Evolutionary conservation across 2,113 vertebrate species (phyloP).

Genomic region (Oreamnos americanus): DNA sequence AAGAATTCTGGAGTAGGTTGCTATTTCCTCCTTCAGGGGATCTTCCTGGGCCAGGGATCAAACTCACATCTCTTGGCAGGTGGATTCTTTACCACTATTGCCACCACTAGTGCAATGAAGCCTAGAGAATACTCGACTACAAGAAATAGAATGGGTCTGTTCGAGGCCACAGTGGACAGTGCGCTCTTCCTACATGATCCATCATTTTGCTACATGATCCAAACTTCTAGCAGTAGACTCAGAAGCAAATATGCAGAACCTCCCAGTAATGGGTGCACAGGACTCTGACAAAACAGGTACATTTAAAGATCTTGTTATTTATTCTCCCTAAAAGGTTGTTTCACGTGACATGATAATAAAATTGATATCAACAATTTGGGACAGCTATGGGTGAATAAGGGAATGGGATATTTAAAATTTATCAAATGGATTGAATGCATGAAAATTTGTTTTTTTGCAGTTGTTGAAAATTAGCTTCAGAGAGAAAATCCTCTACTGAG

Average conservation of each 20-base stretch:
- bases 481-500: neutral
- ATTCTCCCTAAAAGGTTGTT: neutral
- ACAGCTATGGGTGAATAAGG: neutral
- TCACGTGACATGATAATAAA: neutral
- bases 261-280: rapidly evolving
- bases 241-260: neutral
- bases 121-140: neutral
- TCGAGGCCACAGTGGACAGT: neutral
- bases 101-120: neutral
- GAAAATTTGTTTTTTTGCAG: neutral
- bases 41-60: neutral
- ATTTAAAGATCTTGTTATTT: neutral
- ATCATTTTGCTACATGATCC: neutral
- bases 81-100: neutral
- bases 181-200: neutral
- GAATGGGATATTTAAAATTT: neutral
- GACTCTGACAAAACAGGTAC: neutral
- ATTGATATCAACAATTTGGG: neutral
- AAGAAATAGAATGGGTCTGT: neutral
- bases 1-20: neutral
- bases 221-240: neutral
- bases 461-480: neutral
- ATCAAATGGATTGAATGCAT: neutral
- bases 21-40: neutral
- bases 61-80: neutral